Evolutionary conservation across 2,888 invertebrate species (phyloP), one percentile per base, ranked within the genome.

Genomic region (Noctuana brunneofusca): DNA sequence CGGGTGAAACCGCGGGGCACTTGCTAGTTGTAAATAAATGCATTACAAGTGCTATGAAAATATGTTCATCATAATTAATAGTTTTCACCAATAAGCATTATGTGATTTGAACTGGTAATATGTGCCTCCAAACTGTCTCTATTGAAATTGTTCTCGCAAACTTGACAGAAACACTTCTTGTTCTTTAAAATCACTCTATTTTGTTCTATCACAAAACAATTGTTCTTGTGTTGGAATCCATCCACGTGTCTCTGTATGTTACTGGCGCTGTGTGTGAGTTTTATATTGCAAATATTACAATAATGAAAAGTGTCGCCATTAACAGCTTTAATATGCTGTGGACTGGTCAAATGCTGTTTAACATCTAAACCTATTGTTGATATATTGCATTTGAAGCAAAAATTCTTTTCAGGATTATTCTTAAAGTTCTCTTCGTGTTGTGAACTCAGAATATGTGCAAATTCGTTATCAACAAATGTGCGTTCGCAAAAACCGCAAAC

Each of bases 401-500:
- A 46, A 11, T 46, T 46, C 20, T 46, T 46, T 1, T 46, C 20
- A 18, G 46, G 46, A 1, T 46, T 11, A 9, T 46, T 46, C 1
- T 14, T 11, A 8, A 3, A 46, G 20, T 11, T 20, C 2, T 46
- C 20, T 46, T 20, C 46, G 20, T 46, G 46, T 3, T 12, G 11
- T 3, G 12, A 1, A 0, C 3, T 20, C 22, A 22, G 1, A 20
- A 48, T 22, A 22, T 48, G 48, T 1, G n/a, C 22, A 0, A 48
- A n/a, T 48, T 22, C 48, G 9, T 22, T 20, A n/a, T 22, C 48
- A 12, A n/a, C 12, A 22, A 48, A 48, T 22, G 32, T 35, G 16
- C 11, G 12, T 35, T 58, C 57, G 22, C 57, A 58, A 30, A 49
- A 58, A 1, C 57, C 57, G 12, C 57, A 58, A 2, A 48, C 57